Conservation (phyloP, 2,797 vertebrate species). For the Meriones psammophilus region DNA sequence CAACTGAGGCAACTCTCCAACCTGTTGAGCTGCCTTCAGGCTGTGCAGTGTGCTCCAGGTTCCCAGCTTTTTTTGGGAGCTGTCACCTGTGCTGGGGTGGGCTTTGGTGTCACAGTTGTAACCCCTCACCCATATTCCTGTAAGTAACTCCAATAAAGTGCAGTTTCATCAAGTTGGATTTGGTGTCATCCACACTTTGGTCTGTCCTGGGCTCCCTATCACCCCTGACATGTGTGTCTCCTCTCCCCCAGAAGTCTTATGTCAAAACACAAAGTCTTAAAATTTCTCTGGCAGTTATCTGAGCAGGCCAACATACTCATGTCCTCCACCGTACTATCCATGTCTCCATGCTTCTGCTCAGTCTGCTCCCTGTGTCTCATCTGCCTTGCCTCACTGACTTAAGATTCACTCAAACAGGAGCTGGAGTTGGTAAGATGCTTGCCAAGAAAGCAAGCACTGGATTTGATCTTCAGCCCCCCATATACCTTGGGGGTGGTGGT, state of each 20-base stretch:
- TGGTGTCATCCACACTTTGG: background rate
- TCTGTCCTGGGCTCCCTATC: background rate
- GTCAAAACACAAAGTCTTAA: background rate
- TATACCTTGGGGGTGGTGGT: background rate
- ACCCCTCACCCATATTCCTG: background rate
- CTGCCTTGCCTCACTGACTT: background rate
- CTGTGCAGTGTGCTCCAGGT: background rate
- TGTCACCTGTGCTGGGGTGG: background rate
- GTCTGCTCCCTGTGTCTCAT: background rate
- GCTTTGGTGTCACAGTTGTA: background rate
- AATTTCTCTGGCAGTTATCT: background rate
- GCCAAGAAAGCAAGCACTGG: background rate
- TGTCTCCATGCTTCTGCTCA: background rate
- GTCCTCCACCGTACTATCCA: background rate
- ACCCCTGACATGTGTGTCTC: background rate
- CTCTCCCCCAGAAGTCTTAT: background rate
- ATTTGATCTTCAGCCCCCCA: background rate
- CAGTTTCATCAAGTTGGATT: background rate
- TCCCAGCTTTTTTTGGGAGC: background rate
- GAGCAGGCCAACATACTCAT: background rate
- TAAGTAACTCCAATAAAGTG: background rate
- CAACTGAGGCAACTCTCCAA: background rate
- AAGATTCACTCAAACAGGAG: constrained; percentile 44
- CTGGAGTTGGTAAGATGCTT: background rate
- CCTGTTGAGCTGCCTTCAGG: background rate